Percentiles rank a stretch among this genome's conserved stretches.
phyloP scores from a whole-genome alignment of 2,888 invertebrate species.

The Eupithecia tripunctaria region DNA sequence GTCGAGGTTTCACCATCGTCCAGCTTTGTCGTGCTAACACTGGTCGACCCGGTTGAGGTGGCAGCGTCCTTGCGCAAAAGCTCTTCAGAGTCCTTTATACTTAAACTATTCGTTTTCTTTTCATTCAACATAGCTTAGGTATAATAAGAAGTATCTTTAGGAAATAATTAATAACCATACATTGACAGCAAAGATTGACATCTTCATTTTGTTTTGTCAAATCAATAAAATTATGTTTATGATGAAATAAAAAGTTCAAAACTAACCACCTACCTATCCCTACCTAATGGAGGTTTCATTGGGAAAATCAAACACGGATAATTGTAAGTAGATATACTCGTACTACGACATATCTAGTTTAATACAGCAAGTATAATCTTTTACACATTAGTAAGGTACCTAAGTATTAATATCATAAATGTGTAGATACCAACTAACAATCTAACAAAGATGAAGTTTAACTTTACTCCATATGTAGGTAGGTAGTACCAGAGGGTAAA shows the following conservation, averaged over 20 bases:
- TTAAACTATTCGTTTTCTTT: constrained; percentile 57
- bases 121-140: constrained; percentile 61
- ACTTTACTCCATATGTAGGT: constrained; percentile 62
- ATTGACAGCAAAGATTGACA: background rate
- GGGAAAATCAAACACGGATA: constrained; percentile 55
- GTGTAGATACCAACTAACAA: constrained; percentile 20
- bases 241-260: constrained; percentile 18
- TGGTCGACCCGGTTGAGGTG: constrained; percentile 41
- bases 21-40: constrained; percentile 38
- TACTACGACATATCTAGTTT: constrained; percentile 65
- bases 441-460: constrained; percentile 66
- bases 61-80: constrained; percentile 48
- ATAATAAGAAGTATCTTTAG: constrained; percentile 10
- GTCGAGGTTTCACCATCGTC: constrained; percentile 56
- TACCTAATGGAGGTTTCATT: constrained; percentile 8
- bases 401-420: constrained; percentile 41
- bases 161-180: background rate
- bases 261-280: background rate
- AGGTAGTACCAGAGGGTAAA: background rate
- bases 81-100: constrained; percentile 51
- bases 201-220: background rate
- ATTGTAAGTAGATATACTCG: constrained; percentile 62
- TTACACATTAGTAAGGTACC: constrained; percentile 57
- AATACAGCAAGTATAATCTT: constrained; percentile 73
- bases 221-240: background rate